phyloP scores from a whole-genome alignment of 1,140 invertebrate genomes.

The Triops cancriformis region DNA sequence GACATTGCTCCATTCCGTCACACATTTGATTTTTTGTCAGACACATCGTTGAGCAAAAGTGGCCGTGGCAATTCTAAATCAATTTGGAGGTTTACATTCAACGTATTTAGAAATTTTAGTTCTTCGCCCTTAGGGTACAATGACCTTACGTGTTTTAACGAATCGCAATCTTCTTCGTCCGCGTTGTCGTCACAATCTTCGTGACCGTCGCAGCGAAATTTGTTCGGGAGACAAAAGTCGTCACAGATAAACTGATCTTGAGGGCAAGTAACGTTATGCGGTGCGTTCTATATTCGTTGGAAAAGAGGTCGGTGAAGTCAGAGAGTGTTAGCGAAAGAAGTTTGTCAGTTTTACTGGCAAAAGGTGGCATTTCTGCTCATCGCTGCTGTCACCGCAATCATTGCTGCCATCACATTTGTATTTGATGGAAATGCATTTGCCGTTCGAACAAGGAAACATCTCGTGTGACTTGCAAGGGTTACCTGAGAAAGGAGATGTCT shows the following conservation, averaged over 20 bases:
- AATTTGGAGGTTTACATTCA: background rate
- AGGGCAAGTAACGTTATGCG: background rate
- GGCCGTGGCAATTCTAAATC: conserved; percentile 5
- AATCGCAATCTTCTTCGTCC: conserved; percentile 74
- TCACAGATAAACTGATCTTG: conserved; percentile 66
- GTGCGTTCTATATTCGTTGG: background rate
- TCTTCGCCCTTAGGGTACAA: background rate
- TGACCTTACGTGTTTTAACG: background rate
- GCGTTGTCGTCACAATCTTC: conserved; percentile 42
- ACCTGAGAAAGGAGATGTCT: background rate
- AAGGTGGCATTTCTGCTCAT: conserved; percentile 54
- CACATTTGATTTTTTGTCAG: conserved; percentile 48
- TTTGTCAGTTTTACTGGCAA: background rate
- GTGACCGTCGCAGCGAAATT: conserved; percentile 40
- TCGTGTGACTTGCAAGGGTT: conserved; percentile 34
- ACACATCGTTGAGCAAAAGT: conserved; percentile 33
- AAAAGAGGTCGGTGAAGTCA: background rate
- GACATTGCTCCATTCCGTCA: conserved; percentile 47
- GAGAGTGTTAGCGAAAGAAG: background rate
- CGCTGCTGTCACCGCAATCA: conserved; percentile 67
- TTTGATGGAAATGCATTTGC: conserved; percentile 50
- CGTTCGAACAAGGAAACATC: conserved; percentile 40
- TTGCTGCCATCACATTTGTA: conserved; percentile 66
- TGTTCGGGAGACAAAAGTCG: conserved; percentile 80
- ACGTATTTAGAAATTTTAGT: background rate